phyloP scores from a whole-genome alignment of 2,888 invertebrate species.

The Trachelus iudaicus region DNA sequence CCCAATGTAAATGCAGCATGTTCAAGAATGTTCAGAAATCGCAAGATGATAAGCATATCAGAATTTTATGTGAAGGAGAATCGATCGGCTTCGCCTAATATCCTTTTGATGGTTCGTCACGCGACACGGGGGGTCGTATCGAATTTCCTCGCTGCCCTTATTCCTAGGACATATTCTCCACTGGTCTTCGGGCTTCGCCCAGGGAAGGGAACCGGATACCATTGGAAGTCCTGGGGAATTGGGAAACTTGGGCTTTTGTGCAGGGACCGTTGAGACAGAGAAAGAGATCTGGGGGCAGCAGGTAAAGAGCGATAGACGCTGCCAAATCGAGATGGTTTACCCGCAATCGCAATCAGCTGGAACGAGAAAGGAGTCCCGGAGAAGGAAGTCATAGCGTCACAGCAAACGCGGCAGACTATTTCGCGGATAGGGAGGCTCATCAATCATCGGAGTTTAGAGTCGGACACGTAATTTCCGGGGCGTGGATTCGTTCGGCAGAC shows the following conservation, averaged over 20 bases:
- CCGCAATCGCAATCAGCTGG: neutral
- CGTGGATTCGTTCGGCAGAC: constrained; percentile 59
- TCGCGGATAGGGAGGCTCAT: constrained; percentile 48
- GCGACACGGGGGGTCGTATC: neutral
- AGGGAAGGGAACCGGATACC: neutral
- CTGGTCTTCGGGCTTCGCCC: neutral
- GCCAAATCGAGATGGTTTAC: neutral
- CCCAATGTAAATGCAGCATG: neutral
- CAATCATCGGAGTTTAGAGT: constrained; percentile 64
- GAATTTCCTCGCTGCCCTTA: neutral
- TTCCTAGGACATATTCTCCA: neutral
- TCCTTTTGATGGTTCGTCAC: neutral
- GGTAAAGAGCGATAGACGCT: neutral
- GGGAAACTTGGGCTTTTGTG: neutral
- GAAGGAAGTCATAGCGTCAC: constrained; percentile 1
- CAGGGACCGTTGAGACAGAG: neutral
- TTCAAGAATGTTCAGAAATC: neutral
- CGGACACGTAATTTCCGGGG: constrained; percentile 65
- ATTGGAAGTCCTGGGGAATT: neutral
- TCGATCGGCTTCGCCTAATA: neutral
- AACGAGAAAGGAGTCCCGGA: constrained; percentile 1
- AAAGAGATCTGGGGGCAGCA: too few species aligned
- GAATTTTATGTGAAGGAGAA: neutral
- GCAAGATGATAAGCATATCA: neutral
- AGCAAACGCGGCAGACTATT: constrained; percentile 9